Evolutionary conservation across 1,140 invertebrate genomes (phyloP).

Genomic region (Potamilus streckersoni): DNA sequence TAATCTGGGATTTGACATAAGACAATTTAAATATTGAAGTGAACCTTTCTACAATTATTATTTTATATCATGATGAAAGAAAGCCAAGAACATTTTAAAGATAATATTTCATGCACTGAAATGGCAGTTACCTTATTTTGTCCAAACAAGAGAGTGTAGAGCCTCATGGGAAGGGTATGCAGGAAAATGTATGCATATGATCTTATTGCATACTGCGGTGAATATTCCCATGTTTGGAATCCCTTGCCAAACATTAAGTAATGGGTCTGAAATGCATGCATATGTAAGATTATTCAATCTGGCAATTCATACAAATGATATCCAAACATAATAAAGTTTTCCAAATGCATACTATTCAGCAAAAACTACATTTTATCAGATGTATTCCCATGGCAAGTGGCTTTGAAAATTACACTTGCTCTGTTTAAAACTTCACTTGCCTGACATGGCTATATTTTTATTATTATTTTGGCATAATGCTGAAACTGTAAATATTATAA

Average conservation of each 20-base stretch:
- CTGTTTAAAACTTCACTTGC: too few relatives aligned
- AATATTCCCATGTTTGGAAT: slow-evolving; percentile 99
- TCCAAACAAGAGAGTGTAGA: slow-evolving; percentile 45
- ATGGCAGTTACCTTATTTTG: slow-evolving; percentile 54
- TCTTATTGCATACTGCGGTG: slow-evolving; percentile 90
- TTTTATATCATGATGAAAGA: neutral
- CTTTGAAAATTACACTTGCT: too few relatives aligned
- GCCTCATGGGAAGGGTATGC: slow-evolving; percentile 80
- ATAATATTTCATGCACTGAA: neutral
- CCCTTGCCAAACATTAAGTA: slow-evolving; percentile 87
- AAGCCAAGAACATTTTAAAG: neutral
- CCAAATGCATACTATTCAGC: too few relatives aligned
- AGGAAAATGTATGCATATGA: slow-evolving; percentile 93
- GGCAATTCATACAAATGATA: neutral
- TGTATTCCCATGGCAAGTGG: too few relatives aligned
- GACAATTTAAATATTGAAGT: too few relatives aligned
- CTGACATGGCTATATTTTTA: too few relatives aligned
- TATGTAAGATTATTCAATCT: neutral
- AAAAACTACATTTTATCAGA: too few relatives aligned
- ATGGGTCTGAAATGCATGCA: slow-evolving; percentile 76
- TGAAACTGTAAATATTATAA: too few relatives aligned
- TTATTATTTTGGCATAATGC: too few relatives aligned
- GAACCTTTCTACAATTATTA: too few relatives aligned
- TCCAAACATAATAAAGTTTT: neutral
- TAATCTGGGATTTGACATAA: too few relatives aligned